phyloP scores from a whole-genome alignment of 2,888 invertebrate genomes.

The Rhopalosiphum nymphaeae region DNA sequence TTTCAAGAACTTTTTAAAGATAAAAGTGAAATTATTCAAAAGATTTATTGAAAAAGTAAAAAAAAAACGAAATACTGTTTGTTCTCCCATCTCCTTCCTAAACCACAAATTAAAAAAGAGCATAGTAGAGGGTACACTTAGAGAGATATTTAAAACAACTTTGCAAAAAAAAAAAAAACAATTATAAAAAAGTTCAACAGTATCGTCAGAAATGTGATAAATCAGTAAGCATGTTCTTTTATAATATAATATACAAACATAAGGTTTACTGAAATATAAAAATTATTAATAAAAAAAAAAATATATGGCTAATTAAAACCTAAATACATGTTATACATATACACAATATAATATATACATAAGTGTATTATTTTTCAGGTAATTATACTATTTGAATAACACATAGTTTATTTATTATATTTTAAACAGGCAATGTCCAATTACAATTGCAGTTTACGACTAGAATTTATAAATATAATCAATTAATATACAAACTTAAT shows the following conservation, averaged over 20 bases:
- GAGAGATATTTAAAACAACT: background rate
- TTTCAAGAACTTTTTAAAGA: background rate
- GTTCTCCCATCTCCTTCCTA: background rate
- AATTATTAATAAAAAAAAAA: background rate
- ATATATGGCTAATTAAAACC: background rate
- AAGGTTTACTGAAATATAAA: background rate
- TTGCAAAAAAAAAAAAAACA: background rate
- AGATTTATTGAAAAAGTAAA: background rate
- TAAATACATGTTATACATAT: background rate
- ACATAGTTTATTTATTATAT: background rate
- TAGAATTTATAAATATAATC: background rate
- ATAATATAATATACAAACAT: background rate
- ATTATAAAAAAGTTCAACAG: background rate
- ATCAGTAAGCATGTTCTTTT: background rate
- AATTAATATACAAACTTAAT: background rate
- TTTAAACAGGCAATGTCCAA: background rate
- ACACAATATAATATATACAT: background rate
- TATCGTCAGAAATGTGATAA: background rate
- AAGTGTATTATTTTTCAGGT: background rate
- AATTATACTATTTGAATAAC: background rate
- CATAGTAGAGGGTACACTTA: background rate
- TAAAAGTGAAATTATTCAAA: background rate
- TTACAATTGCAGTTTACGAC: background rate
- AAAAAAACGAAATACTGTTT: background rate
- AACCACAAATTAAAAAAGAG: background rate